Conservation (phyloP, 2,113 vertebrate species). For the Tapirus terrestris region DNA sequence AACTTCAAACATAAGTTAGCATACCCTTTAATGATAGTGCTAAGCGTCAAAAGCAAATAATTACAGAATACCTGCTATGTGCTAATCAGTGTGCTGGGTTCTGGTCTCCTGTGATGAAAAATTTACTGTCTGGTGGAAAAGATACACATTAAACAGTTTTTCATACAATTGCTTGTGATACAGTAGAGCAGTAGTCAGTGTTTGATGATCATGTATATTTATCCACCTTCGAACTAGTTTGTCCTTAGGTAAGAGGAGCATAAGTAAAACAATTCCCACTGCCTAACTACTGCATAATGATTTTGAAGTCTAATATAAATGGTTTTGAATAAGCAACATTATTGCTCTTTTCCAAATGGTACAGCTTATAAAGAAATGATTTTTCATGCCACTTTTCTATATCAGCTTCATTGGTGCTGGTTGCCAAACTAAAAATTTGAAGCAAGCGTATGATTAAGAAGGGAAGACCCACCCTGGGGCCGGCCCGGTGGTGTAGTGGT, state of each 20-base stretch:
- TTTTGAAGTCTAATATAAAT: constrained; percentile 27
- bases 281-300: not conserved
- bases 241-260: not conserved
- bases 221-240: not conserved
- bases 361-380: not conserved
- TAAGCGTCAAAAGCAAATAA: not conserved
- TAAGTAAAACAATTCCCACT: constrained; percentile 12
- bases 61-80: not conserved
- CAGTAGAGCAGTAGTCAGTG: not conserved
- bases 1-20: not conserved
- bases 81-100: not conserved
- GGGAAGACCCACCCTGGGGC: not conserved
- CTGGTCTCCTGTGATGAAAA: not conserved
- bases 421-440: constrained; percentile 30
- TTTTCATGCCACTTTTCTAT: not conserved
- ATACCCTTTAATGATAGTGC: not conserved
- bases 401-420: not conserved
- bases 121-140: constrained; percentile 3
- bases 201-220: constrained; percentile 24
- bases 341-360: not conserved
- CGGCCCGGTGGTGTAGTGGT: too few relatives aligned
- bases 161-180: not conserved
- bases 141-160: constrained; percentile 23
- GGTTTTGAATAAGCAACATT: not conserved
- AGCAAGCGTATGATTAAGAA: constrained; percentile 4